phyloP scores from a whole-genome alignment of 1,140 invertebrate genomes.

The Hyles euphorbiae region DNA sequence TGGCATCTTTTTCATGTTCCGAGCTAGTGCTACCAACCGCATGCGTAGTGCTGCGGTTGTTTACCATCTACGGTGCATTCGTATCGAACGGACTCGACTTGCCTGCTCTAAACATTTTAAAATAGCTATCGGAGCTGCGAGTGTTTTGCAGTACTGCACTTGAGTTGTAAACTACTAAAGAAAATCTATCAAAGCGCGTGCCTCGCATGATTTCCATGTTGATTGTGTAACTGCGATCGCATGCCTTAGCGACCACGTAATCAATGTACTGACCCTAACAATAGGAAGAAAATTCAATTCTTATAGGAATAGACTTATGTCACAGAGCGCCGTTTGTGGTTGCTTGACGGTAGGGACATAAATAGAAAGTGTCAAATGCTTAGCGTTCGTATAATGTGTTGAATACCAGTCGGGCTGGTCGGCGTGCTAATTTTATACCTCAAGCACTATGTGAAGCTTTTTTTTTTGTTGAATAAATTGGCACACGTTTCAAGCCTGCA shows the following conservation, averaged over 20 bases:
- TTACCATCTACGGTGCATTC: constrained; percentile 33
- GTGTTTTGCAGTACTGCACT: no score
- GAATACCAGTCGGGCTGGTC: constrained; percentile 37
- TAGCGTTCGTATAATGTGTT: constrained; percentile 39
- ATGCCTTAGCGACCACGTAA: no score
- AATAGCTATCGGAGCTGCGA: no score
- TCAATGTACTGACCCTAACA: neutral
- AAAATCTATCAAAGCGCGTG: no score
- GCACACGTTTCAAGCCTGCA: no score
- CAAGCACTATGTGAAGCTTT: no score
- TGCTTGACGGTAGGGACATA: constrained; percentile 22
- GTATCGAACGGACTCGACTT: constrained; percentile 32
- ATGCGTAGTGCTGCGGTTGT: constrained; percentile 32
- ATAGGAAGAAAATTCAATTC: constrained; percentile 2
- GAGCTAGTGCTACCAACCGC: constrained; percentile 27
- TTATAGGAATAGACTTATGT: neutral
- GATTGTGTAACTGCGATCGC: no score
- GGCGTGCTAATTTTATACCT: neutral
- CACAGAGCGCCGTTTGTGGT: no score
- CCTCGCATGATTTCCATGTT: no score
- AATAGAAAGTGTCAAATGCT: constrained; percentile 65
- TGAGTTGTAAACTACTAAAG: no score
- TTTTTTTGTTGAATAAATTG: no score
- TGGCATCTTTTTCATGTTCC: constrained; percentile 27
- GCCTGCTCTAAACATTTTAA: neutral